phyloP scores from a whole-genome alignment of 2,113 vertebrate species.

The Athene noctua region DNA sequence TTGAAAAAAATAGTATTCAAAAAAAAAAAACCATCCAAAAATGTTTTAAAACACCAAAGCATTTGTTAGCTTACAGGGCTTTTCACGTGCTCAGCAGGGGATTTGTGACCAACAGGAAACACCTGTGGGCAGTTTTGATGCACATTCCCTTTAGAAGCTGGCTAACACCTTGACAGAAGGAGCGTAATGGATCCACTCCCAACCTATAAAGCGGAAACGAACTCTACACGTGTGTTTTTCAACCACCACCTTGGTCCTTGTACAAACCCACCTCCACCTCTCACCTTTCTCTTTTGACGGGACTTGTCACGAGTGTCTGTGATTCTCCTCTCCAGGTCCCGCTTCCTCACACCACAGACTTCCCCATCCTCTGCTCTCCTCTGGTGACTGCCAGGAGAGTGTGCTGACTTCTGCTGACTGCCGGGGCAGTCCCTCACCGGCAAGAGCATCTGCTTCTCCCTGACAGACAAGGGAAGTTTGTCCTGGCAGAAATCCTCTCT shows the following conservation, averaged over 20 bases:
- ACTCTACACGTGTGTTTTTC: not conserved
- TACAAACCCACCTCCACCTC: not conserved
- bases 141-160: not conserved
- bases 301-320: not conserved
- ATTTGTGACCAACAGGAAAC: too few relatives aligned
- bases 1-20: not conserved
- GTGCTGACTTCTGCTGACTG: not conserved
- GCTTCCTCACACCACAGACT: conserved; percentile 40
- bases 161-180: not conserved
- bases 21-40: not conserved
- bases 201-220: not conserved
- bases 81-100: not conserved
- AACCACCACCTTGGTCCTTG: not conserved
- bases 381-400: not conserved
- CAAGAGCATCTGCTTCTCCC: conserved; percentile 46
- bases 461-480: conserved; percentile 35
- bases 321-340: conserved; percentile 59
- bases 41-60: not conserved
- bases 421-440: conserved; percentile 8
- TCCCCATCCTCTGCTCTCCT: conserved; percentile 36
- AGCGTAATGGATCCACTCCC: not conserved
- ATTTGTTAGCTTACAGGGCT: not conserved
- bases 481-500: conserved; percentile 64
- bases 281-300: conserved; percentile 81
- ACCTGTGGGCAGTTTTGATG: not conserved